Base-by-base conservation (phyloP, 2,113 vertebrate genomes). In the Tor tambroides region DNA sequence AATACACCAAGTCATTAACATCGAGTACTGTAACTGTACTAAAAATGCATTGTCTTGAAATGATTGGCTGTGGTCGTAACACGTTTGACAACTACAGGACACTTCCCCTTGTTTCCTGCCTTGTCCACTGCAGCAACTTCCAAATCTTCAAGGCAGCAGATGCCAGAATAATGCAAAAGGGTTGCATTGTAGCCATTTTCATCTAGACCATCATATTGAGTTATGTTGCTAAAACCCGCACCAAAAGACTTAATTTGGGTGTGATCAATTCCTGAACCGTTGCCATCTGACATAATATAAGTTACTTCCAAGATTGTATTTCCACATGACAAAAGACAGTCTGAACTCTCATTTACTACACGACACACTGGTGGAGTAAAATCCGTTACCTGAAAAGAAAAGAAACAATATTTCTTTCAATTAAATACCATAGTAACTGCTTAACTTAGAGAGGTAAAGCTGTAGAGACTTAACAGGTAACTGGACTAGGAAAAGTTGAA, bases 281-380 rank as follows among this genome's bases (percentile, higher is more conserved):
- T 54, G 23, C 28, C 65, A 6, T 75, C 83, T 69, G 83, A 23
- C 49, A 84, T 84, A 30, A 59, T 51, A 8, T 74, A 56, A 2
- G 49, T 84, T 30, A 74, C 67, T 35, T 72, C 28, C 67, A 46
- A 56, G 2, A 17, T 56, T 35, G 46, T 71, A 9, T 72, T 84
- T n/a, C 14, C 30, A 59, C 83, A 84, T n/a, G 21, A 54, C 12
- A 12, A n/a, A 59, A 51, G 67, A 17, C 80, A 83, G n/a, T 83
- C 41, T 46, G 43, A 21, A 67, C 15, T 83, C 10, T 69, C 38
- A 21, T 83, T 83, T 28, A 49, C 61, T 61, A 82, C 80, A 19
- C 14, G 38, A 65, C 80, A 82, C n/a, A 82, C 80, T 11, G 63
- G 80, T 2, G 63, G 80, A 51, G 80, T 83, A n/a, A 83, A 6